phyloP scores from a whole-genome alignment of 1,140 invertebrate species.

The Diorhabda sublineata region DNA sequence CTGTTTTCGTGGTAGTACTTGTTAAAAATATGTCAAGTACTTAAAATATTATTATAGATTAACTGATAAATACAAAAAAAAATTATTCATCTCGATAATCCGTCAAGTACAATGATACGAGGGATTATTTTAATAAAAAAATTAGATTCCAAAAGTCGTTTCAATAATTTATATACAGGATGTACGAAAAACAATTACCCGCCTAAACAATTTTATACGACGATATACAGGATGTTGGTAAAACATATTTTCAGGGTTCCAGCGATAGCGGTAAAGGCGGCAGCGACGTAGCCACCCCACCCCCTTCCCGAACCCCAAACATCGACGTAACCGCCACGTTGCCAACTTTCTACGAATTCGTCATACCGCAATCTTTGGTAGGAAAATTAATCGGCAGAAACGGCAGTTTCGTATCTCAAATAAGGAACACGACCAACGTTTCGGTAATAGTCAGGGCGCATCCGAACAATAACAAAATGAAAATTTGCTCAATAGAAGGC shows the following conservation, averaged over 20 bases:
- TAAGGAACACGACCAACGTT: conserved; percentile 74
- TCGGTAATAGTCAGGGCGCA: conserved; percentile 75
- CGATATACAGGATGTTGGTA: background rate
- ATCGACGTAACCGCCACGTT: conserved; percentile 14
- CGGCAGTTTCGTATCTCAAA: conserved; percentile 74
- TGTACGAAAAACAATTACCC: too few species aligned
- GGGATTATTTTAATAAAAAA: too few species aligned
- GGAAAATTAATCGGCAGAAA: conserved; percentile 83
- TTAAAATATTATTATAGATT: too few species aligned
- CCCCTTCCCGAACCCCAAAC: conserved; percentile 45
- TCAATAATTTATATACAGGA: too few species aligned
- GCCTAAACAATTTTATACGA: too few species aligned
- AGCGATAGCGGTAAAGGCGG: conserved; percentile 74
- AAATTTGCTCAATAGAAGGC: conserved; percentile 56
- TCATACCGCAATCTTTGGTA: conserved; percentile 73
- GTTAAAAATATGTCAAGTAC: too few species aligned
- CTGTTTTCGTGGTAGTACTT: too few species aligned
- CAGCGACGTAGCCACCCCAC: conserved; percentile 61
- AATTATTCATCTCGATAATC: too few species aligned
- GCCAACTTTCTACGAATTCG: conserved; percentile 66
- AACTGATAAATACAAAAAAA: too few species aligned
- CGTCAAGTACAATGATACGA: too few species aligned
- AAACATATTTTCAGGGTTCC: conserved; percentile 54
- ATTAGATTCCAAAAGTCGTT: too few species aligned
- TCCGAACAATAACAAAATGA: conserved; percentile 62